phyloP scores from a whole-genome alignment of 2,797 vertebrate genomes.

The Hylomyscus alleni region DNA sequence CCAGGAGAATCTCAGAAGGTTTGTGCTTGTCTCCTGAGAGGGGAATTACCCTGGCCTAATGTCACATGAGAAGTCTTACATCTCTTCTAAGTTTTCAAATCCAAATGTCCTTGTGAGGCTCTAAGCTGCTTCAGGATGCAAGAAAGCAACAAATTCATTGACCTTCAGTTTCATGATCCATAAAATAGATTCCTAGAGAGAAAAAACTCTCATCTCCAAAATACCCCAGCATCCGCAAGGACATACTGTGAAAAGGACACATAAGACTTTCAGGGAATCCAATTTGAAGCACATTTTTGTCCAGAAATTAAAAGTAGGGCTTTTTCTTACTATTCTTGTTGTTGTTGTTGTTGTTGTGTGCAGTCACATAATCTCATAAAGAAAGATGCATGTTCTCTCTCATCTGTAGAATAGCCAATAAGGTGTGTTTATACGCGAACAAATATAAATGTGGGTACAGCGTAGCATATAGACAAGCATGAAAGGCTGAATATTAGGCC shows the following conservation, averaged over 20 bases:
- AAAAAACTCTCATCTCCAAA: slow-evolving; percentile 7
- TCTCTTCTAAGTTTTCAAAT: slow-evolving; percentile 51
- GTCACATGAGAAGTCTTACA: slow-evolving; percentile 50
- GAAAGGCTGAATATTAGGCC: not conserved
- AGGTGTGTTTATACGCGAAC: not conserved
- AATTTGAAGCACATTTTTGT: slow-evolving; percentile 13
- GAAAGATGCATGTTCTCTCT: not conserved
- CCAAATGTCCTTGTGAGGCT: slow-evolving; percentile 61
- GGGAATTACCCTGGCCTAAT: slow-evolving; percentile 42
- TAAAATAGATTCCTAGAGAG: slow-evolving; percentile 21
- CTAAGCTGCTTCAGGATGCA: slow-evolving; percentile 25
- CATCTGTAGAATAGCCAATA: not conserved
- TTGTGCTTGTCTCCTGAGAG: slow-evolving; percentile 24
- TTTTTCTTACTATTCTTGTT: not conserved
- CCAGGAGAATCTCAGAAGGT: not conserved
- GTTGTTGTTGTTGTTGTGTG: not conserved
- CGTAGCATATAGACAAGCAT: not conserved
- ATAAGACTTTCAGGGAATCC: not conserved
- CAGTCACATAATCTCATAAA: not conserved
- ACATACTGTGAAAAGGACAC: slow-evolving; percentile 18
- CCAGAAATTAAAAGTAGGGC: not conserved
- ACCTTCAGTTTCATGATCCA: slow-evolving; percentile 45
- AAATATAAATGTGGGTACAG: not conserved
- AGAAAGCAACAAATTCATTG: slow-evolving; percentile 20
- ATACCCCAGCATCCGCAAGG: not conserved